Evolutionary conservation across 2,888 invertebrate species (phyloP), one percentile per base, ranked within the genome.

Genomic region (Listrodromus nycthemerus): DNA sequence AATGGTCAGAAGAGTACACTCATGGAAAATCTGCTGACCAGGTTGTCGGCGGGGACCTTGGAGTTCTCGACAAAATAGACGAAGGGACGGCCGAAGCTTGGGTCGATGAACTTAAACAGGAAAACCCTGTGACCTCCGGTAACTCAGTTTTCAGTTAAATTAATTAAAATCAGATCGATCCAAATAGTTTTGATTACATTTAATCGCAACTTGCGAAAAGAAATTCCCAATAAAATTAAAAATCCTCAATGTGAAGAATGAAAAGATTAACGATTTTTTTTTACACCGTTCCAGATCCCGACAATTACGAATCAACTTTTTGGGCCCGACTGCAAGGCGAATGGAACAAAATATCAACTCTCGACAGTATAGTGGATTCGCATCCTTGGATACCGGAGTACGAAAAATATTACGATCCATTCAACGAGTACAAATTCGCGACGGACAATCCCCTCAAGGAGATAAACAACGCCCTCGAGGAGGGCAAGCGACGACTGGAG

Each of bases 401-500:
- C 88, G 94, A 95, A 78, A 95, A 95, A 80, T 95, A 94, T 89
- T 95, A 95, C 84, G 95, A 96, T 89, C 95, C 95, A 0, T 95
- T 95, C 88, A 96, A 95, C 95, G 96, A 97, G 86, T 98, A 98
- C 91, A 94, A 94, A 88, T 98, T 98, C 93, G 95, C 96, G 74
- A 96, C 97, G 90, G 96, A 98, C 50, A 99, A 99, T 95, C 97
- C 98, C 13, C 96, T 98, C 96, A 94, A 95, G 69, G 96, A 97
- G 89, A 93, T 96, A 86, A 94, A 95, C 73, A 96, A 97, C 94
- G 97, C 98, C 0, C 95, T 99, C 82, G 96, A 97, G 92, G 96
- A 97, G 89, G 99, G 99, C 0, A 96, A 98, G 91, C 95, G 96
- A 88, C 96, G 97, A 91, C 94, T 99, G 86, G 95, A 95, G 89